phyloP scores from a whole-genome alignment of 2,888 invertebrate species.

The Deroplatys truncata region DNA sequence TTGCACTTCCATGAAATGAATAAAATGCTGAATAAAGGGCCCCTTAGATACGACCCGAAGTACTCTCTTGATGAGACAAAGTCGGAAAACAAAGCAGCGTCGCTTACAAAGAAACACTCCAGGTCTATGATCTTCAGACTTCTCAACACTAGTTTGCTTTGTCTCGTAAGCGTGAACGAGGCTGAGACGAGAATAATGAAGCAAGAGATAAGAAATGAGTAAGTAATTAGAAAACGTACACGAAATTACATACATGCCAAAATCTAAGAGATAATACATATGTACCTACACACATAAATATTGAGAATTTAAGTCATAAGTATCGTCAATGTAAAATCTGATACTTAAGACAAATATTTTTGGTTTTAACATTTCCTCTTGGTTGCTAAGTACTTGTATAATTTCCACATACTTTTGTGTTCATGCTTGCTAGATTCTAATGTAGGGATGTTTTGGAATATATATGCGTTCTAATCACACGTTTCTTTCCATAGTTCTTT shows the following conservation, averaged over 20 bases:
- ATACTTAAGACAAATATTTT: no score
- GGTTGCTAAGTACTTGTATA: no score
- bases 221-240: neutral
- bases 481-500: no score
- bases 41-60: neutral
- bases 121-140: neutral
- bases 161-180: neutral
- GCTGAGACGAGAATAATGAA: neutral
- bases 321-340: no score
- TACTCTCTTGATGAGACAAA: neutral
- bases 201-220: neutral
- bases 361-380: no score
- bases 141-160: neutral
- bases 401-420: no score
- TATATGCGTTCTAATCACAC: no score
- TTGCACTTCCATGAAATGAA: neutral
- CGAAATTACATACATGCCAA: neutral
- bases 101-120: neutral
- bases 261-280: no score
- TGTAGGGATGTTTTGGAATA: no score
- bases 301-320: no score
- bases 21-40: neutral
- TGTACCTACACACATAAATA: no score
- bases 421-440: no score
- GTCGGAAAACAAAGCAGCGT: neutral